These are phyloP conservation scores for Radopholus similis DNA, from an alignment of 1,140 invertebrate species.

Conservation along the genomic window DNA sequence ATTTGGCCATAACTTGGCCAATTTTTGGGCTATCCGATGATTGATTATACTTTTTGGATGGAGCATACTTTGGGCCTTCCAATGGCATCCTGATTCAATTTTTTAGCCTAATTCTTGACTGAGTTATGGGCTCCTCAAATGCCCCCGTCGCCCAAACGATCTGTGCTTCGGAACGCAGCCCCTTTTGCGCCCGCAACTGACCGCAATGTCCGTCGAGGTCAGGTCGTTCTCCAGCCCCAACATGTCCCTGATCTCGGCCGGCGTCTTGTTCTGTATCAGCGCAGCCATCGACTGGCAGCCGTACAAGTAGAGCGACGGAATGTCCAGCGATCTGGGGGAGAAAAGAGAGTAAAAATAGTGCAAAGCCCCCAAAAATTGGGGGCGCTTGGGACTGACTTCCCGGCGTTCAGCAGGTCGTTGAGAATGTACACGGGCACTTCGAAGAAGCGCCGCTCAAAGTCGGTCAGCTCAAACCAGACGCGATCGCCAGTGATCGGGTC, in stretches of 20 bases:
- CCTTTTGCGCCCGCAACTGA: background rate
- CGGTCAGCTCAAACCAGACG: constrained; percentile 34
- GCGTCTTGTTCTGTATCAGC: constrained; percentile 29
- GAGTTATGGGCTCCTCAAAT: background rate
- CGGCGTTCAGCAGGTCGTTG: background rate
- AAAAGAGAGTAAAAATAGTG: background rate
- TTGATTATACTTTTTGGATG: no score
- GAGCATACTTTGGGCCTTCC: no score
- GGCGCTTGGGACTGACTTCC: background rate
- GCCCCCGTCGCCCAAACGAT: background rate
- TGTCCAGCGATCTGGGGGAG: constrained; percentile 26
- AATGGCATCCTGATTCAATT: background rate
- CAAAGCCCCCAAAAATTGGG: background rate
- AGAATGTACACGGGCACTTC: constrained; percentile 29
- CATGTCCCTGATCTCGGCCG: constrained; percentile 38
- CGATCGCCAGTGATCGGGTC: constrained; percentile 26
- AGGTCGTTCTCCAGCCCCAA: constrained; percentile 36
- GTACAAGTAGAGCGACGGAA: constrained; percentile 36
- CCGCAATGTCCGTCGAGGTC: constrained; percentile 15
- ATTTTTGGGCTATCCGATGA: no score
- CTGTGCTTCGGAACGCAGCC: background rate
- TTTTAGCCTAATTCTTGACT: background rate
- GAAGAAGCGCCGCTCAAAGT: constrained; percentile 33
- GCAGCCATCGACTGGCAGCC: constrained; percentile 30
- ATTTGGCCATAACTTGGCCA: no score